Conservation (phyloP, 2,797 vertebrate genomes). For the Cryptoprocta ferox region DNA sequence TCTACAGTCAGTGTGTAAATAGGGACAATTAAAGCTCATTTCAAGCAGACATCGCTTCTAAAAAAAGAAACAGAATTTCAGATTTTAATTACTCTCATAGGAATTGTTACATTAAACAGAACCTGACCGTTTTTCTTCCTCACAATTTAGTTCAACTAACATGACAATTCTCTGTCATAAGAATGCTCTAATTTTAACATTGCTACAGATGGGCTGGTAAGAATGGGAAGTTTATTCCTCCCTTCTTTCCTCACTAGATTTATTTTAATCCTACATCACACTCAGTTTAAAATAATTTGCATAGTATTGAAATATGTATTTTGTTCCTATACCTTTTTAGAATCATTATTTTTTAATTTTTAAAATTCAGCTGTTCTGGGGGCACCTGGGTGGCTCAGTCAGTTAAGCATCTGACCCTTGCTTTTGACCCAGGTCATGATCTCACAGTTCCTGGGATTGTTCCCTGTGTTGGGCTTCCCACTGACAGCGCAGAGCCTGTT, state of each 20-base stretch:
- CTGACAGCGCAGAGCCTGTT: too few species aligned
- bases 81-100: slow-evolving; percentile 73
- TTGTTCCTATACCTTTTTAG: slow-evolving; percentile 24
- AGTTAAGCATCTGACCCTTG: too few species aligned
- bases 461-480: too few species aligned
- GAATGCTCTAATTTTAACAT: slow-evolving; percentile 78
- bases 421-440: too few species aligned
- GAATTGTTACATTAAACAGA: slow-evolving; percentile 70
- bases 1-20: slow-evolving; percentile 54
- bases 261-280: slow-evolving; percentile 76
- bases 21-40: slow-evolving; percentile 73
- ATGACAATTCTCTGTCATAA: slow-evolving; percentile 71
- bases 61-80: slow-evolving; percentile 65
- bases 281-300: slow-evolving; percentile 64
- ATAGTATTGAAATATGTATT: slow-evolving; percentile 60
- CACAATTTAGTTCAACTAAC: slow-evolving; percentile 63
- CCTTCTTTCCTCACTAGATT: slow-evolving; percentile 58
- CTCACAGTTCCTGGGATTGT: too few species aligned
- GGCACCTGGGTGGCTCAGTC: too few species aligned
- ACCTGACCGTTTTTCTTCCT: background rate
- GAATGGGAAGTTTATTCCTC: slow-evolving; percentile 47
- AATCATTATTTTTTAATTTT: background rate
- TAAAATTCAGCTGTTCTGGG: background rate
- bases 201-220: slow-evolving; percentile 76
- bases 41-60: slow-evolving; percentile 54